Conservation (phyloP, 2,797 vertebrate genomes). For the Iguana delicatissima region DNA sequence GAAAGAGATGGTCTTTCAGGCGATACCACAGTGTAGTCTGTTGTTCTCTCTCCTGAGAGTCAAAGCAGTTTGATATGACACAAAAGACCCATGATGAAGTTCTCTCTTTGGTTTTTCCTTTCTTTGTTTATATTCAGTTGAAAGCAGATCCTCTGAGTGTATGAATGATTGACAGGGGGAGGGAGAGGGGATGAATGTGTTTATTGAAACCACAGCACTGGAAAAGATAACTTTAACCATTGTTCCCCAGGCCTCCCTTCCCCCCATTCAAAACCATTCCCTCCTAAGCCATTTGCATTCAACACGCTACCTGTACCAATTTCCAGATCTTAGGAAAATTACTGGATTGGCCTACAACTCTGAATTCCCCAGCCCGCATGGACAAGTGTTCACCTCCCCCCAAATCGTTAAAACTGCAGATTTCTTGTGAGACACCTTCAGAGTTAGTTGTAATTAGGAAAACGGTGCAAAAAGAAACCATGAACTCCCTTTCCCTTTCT, state of each 20-base stretch:
- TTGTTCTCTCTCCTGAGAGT: background rate
- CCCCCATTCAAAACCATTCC: background rate
- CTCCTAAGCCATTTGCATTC: background rate
- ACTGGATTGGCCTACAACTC: too few relatives aligned
- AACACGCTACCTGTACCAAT: background rate
- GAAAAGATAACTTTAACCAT: background rate
- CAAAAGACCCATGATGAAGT: background rate
- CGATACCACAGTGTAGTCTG: too few relatives aligned
- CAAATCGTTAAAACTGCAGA: too few relatives aligned
- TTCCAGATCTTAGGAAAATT: too few relatives aligned
- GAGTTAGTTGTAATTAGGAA: background rate
- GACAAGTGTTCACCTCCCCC: too few relatives aligned
- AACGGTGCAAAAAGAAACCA: background rate
- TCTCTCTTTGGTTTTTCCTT: background rate
- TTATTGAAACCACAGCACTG: background rate
- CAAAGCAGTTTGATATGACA: background rate
- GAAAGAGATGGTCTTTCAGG: too few relatives aligned
- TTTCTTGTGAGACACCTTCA: background rate
- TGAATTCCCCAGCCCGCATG: too few relatives aligned
- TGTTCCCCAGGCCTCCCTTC: too few relatives aligned
- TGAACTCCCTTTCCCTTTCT: background rate
- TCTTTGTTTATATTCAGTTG: too few relatives aligned
- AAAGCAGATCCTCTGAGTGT: too few relatives aligned
- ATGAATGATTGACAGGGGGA: too few relatives aligned
- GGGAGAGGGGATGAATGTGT: background rate